A percentile compares a stretch with the other conserved stretches of the same genome.
Evolutionary conservation across 2,888 invertebrate genomes (phyloP).

Genomic region (Aplocera efformata): DNA sequence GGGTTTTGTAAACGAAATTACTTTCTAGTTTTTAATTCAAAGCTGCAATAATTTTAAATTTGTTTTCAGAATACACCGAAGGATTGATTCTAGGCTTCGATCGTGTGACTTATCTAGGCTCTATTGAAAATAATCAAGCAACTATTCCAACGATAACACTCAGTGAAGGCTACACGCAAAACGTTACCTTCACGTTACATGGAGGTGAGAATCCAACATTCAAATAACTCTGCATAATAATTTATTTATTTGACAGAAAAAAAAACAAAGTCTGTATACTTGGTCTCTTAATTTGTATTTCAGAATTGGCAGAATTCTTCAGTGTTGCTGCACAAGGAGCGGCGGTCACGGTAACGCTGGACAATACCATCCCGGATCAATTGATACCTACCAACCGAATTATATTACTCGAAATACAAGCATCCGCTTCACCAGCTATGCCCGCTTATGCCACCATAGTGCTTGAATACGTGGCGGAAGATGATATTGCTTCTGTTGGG

Average conservation of each 20-base stretch:
- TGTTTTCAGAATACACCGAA: slow-evolving; percentile 19
- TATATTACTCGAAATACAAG: slow-evolving; percentile 18
- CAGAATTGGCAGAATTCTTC: slow-evolving; percentile 26
- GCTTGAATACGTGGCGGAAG: slow-evolving; percentile 20
- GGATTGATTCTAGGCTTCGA: slow-evolving; percentile 24
- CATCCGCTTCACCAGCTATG: slow-evolving; percentile 11
- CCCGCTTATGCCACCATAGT: slow-evolving; percentile 28
- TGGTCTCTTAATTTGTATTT: not conserved
- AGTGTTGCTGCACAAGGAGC: slow-evolving; percentile 10
- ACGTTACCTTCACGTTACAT: slow-evolving; percentile 25
- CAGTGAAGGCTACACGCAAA: slow-evolving; percentile 29
- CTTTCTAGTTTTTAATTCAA: too few species aligned
- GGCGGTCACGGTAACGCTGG: slow-evolving; percentile 15
- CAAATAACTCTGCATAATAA: too few species aligned
- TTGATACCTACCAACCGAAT: slow-evolving; percentile 26
- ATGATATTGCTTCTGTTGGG: slow-evolving; percentile 1
- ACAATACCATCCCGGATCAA: slow-evolving; percentile 14
- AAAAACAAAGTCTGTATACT: too few species aligned
- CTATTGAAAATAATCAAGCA: slow-evolving; percentile 23
- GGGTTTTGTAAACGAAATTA: too few species aligned
- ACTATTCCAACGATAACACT: slow-evolving; percentile 31
- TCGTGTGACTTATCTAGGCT: slow-evolving; percentile 30
- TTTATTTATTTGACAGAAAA: too few species aligned
- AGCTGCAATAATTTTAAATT: too few species aligned
- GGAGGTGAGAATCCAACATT: slow-evolving; percentile 9